Conservation (phyloP, 2,888 invertebrate species). For the Neoascia interrupta region DNA sequence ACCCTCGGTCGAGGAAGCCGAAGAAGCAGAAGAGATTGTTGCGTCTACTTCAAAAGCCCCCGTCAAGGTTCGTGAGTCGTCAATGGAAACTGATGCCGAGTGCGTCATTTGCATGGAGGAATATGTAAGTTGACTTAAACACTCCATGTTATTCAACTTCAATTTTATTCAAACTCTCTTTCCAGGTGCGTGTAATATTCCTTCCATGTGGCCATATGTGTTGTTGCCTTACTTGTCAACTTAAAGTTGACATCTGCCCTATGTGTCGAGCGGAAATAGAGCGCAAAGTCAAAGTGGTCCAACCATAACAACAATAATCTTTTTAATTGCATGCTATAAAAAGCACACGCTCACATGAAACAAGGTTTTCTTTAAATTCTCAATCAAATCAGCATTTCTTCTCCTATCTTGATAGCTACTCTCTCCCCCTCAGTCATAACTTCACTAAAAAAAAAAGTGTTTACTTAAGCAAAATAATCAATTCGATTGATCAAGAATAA, state of each 20-base stretch:
- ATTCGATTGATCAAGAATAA: constrained; percentile 47
- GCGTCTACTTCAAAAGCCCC: constrained; percentile 75
- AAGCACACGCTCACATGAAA: constrained; percentile 10
- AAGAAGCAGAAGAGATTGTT: constrained; percentile 16
- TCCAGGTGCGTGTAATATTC: constrained; percentile 88
- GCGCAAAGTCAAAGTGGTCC: constrained; percentile 84
- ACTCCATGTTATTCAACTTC: neutral
- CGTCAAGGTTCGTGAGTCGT: constrained; percentile 62
- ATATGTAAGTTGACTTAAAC: constrained; percentile 83
- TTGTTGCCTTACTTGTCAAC: constrained; percentile 87
- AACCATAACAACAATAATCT: constrained; percentile 78
- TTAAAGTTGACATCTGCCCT: constrained; percentile 84
- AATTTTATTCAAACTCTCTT: neutral
- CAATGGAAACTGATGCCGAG: constrained; percentile 81
- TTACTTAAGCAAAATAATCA: constrained; percentile 27
- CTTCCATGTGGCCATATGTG: constrained; percentile 94
- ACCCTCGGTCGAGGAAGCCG: constrained; percentile 63
- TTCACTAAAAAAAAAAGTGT: constrained; percentile 12
- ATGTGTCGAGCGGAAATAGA: constrained; percentile 88
- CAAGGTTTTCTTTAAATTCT: constrained; percentile 32
- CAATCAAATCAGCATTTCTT: constrained; percentile 39
- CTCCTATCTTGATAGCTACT: constrained; percentile 13
- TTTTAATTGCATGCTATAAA: neutral
- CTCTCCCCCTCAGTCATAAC: constrained; percentile 2
- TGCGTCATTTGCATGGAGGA: constrained; percentile 92